Percentiles rank a stretch among this genome's conserved stretches.
Conservation (phyloP, 1,140 invertebrate species). For the Brachionus plicatilis region DNA sequence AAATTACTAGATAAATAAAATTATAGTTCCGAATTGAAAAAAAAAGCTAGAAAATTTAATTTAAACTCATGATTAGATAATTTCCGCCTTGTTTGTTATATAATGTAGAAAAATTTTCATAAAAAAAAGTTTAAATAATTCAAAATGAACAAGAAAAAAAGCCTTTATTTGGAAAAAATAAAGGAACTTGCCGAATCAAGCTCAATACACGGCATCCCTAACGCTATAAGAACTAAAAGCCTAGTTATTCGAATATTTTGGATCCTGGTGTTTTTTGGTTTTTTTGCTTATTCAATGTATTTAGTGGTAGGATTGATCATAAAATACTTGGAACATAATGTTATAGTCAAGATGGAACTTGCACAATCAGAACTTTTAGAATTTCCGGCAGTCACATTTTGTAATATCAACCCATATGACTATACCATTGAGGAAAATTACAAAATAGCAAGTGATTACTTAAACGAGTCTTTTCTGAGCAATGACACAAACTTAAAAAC, state of each 20-base stretch:
- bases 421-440: neutral
- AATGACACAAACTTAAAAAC: neutral
- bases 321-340: neutral
- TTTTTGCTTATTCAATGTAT: neutral
- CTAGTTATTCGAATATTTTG: neutral
- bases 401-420: conserved; percentile 9
- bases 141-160: no score
- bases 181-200: neutral
- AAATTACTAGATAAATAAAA: no score
- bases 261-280: neutral
- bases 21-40: no score
- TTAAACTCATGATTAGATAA: no score
- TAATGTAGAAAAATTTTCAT: no score
- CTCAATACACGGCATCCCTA: conserved; percentile 3
- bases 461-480: neutral
- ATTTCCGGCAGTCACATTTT: conserved; percentile 25
- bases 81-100: no score
- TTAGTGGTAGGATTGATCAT: neutral
- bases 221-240: neutral
- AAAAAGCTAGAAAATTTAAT: no score
- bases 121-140: no score
- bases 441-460: neutral
- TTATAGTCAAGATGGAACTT: neutral
- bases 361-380: neutral
- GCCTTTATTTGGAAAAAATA: neutral